Evolutionary conservation across 1,140 invertebrate species (phyloP), one percentile per base, ranked within the genome.

Genomic region (Mesaphorura yosii): DNA sequence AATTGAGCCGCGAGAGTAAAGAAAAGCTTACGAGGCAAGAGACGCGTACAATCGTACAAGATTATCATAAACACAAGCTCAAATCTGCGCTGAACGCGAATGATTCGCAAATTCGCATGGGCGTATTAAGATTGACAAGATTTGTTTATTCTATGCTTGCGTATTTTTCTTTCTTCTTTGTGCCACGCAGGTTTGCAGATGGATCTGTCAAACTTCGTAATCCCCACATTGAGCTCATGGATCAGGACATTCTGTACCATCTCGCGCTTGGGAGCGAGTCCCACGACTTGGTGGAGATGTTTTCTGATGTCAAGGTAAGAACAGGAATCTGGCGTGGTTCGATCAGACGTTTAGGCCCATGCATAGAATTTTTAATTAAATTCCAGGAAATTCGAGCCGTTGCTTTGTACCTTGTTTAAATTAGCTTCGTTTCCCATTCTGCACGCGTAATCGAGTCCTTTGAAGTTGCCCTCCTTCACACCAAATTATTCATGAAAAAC

Each of bases 211-310:
- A 79, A 45, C 75, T 90, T 7, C 77, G 84, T 31, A 93, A 93
- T 70, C 83, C 86, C 0, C 81, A 91, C 67, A 84, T 93, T 64
- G 82, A 87, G 66, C 75, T 88, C 7, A 88, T 91, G 60, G 84
- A 88, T 69, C 86, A 89, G 68, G 93, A 97, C 67, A 88, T 92
- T 64, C 72, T 97, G 23, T 96, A 96, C 68, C 92, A 97, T 73
- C 73, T 96, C 63, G 88, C 88, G 1, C 75, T 97, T 23, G 86
- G 86, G 20, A 91, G 86, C 65, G 86, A 81, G 31, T 86, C 85
- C 27, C 86, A 95, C 67, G 88, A 96, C 72, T 76, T 96, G 10
- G 79, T 84, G n/a, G 85, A 88, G 69, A 92, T 94, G 87, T 96
- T 96, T 70, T 84, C 87, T 19, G 92, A 97, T 72, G 81, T 95